A percentile compares a stretch with the other conserved stretches of the same genome.
Conservation (phyloP, 2,797 vertebrate genomes). For the Gobio occitaniae region DNA sequence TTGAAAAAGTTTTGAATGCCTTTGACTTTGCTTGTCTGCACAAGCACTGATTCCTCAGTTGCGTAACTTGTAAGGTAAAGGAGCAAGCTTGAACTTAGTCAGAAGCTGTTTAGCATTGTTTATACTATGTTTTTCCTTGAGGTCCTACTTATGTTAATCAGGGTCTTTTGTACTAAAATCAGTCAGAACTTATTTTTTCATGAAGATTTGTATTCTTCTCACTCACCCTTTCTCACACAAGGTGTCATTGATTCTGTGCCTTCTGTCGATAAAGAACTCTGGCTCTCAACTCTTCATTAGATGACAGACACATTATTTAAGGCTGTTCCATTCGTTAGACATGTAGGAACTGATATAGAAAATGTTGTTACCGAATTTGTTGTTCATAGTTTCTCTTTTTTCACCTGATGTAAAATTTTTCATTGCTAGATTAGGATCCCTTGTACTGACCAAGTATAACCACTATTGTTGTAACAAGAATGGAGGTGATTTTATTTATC, state of each 20-base stretch:
- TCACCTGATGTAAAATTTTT: background rate
- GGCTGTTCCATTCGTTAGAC: background rate
- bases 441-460: background rate
- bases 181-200: slow-evolving; percentile 38
- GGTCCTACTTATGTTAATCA: too few species aligned
- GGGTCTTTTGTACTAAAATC: background rate
- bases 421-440: background rate
- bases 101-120: background rate
- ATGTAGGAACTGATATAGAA: background rate
- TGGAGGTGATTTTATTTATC: background rate
- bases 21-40: slow-evolving; percentile 31
- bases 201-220: background rate
- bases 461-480: background rate
- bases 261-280: background rate
- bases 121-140: background rate
- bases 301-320: background rate
- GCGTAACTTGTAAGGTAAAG: slow-evolving; percentile 58
- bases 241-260: background rate
- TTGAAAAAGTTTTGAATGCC: slow-evolving; percentile 5
- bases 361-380: background rate
- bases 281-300: background rate
- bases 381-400: background rate
- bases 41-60: slow-evolving; percentile 31
- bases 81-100: background rate
- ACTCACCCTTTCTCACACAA: background rate